Evolutionary conservation across 1,140 invertebrate species (phyloP).

Genomic region (Caenorhabditis remanei): DNA sequence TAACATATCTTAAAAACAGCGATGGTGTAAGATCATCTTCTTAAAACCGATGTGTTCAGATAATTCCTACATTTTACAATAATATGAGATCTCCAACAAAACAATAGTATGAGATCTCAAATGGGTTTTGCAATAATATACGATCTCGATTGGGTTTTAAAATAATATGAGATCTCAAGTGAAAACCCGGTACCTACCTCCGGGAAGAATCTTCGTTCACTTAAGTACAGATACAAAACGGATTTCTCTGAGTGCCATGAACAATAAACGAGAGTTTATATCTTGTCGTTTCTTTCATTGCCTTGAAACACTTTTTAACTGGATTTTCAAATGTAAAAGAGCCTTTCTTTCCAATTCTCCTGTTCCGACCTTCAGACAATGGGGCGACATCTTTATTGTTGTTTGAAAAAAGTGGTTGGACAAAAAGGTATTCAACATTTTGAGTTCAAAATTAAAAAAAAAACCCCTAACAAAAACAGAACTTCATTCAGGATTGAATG

Average conservation of each 20-base stretch:
- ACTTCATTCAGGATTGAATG: neutral
- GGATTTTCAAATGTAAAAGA: slow-evolving; percentile 7
- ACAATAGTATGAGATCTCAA: too few relatives aligned
- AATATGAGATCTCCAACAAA: too few relatives aligned
- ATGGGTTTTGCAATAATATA: too few relatives aligned
- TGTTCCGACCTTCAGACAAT: slow-evolving; percentile 27
- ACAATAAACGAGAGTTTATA: slow-evolving; percentile 22
- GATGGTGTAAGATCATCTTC: too few relatives aligned
- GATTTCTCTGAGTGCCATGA: neutral
- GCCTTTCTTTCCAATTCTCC: neutral
- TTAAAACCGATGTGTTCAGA: too few relatives aligned
- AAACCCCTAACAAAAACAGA: neutral
- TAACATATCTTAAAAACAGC: too few relatives aligned
- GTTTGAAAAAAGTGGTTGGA: neutral
- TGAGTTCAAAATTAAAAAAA: neutral
- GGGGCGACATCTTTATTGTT: neutral
- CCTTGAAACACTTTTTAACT: neutral
- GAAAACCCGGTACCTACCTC: too few relatives aligned
- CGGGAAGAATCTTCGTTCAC: neutral
- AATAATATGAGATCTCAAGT: too few relatives aligned
- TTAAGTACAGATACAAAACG: neutral
- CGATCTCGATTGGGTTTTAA: too few relatives aligned
- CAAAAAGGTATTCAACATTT: too few relatives aligned
- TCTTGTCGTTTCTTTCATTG: neutral
- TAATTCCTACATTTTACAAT: too few relatives aligned